Base-by-base conservation (phyloP, 2,797 vertebrate genomes). In the Muscicapa striata region DNA sequence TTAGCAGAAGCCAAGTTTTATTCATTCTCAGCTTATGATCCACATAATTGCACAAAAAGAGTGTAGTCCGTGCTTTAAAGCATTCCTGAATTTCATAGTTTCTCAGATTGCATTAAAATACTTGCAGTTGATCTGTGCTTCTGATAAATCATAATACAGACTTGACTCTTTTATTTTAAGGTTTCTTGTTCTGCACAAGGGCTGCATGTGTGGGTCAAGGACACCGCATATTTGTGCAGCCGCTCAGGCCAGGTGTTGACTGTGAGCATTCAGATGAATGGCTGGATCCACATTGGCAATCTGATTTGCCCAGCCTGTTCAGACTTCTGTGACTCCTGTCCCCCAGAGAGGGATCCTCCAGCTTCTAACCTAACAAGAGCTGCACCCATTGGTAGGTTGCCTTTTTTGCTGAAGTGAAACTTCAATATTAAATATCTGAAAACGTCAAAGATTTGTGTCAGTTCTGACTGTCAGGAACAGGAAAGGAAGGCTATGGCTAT, bases 221-320 rank as follows among this genome's bases (percentile, higher is more conserved):
- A 98, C 36, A 97, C 96, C 3, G 97, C n/a, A 0, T 99, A 98
- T 96, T 91, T 97, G 63, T 99, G 99, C 86, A 96, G 97, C n/a
- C 98, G 95, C 43, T 97, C 97, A 0, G 98, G 98, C 30, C 99
- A 99, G 96, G 98, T 98, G 13, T 94, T 99, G 58, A 98, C 97
- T 1, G 97, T 99, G 88, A 99, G 98, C 76, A 98, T 99, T 59
- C 98, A 98, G 64, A 97, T 98, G 97, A 98, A 97, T 2, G 98
- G 97, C 94, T 99, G 99, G 99, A 96, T 99, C 15, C 98, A 99
- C 4, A 97, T 98, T 26, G 99, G 99, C 21, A 98, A 98, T 79
- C 98, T 99, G 22, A 66, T 99, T 61, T 99, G 99, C 87, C 99
- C 99, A 7, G 92, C 98, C 41, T 99, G 99, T 91, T 84, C 90